Conservation (phyloP, 92 coral and sea anemone genomes). For the Epizoanthus scotinus region DNA sequence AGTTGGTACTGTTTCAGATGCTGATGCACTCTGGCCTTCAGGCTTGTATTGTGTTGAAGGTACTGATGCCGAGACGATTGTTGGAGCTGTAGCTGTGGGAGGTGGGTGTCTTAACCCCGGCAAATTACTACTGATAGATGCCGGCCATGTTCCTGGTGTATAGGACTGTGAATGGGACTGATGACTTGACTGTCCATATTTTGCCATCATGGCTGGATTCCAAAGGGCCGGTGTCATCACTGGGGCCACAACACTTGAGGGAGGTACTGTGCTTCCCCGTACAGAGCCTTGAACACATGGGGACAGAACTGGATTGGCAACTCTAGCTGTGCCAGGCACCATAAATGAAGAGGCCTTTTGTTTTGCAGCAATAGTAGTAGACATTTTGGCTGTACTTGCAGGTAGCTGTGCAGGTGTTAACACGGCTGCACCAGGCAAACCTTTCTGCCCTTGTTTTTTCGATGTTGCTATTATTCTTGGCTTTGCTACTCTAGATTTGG, state of each 20-base stretch:
- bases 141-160: conserved; percentile 28
- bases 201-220: conserved; percentile 42
- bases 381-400: neutral
- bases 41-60: conserved; percentile 1
- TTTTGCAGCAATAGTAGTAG: neutral
- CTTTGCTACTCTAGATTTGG: conserved; percentile 36
- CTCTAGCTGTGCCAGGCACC: neutral
- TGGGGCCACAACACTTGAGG: conserved; percentile 33
- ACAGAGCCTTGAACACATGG: conserved; percentile 16
- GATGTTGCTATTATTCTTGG: conserved; percentile 38
- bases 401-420: neutral
- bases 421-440: neutral
- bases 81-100: conserved; percentile 40
- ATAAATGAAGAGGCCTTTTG: neutral
- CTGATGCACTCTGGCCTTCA: conserved; percentile 16
- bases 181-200: conserved; percentile 20
- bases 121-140: conserved; percentile 18
- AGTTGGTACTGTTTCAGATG: neutral
- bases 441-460: conserved; percentile 61
- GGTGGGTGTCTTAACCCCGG: conserved; percentile 39
- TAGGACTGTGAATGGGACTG: conserved; percentile 24
- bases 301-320: conserved; percentile 7
- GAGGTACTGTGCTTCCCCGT: conserved; percentile 9
- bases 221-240: conserved; percentile 35
- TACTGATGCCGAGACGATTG: conserved; percentile 10